phyloP scores from a whole-genome alignment of 2,113 vertebrate species.

The Triplophysa siluroides region DNA sequence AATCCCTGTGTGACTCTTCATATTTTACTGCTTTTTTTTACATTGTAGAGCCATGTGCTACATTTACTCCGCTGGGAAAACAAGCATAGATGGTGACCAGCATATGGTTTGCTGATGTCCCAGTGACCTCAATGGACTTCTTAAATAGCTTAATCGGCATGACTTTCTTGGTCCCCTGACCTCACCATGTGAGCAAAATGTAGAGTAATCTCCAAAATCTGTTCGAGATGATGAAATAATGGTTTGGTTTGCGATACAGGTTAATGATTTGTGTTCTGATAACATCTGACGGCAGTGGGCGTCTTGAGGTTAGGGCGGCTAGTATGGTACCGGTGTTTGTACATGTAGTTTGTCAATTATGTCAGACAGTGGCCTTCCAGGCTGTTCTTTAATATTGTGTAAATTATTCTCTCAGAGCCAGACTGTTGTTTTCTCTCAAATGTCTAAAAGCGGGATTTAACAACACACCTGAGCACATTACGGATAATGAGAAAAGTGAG shows the following conservation, averaged over 20 bases:
- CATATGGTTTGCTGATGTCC: background rate
- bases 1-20: no score
- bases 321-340: constrained; percentile 1
- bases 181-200: background rate
- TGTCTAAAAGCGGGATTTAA: constrained; percentile 19
- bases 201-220: background rate
- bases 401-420: constrained; percentile 22
- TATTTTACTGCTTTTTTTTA: no score
- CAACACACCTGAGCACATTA: constrained; percentile 29
- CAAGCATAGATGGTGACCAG: background rate
- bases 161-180: background rate
- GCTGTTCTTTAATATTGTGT: constrained; percentile 23
- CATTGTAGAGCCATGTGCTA: background rate
- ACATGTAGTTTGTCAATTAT: constrained; percentile 30
- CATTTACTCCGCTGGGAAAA: background rate
- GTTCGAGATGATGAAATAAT: background rate
- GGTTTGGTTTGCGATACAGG: background rate
- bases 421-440: constrained; percentile 19
- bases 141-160: constrained; percentile 7
- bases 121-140: background rate
- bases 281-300: constrained; percentile 12
- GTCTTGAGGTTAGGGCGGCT: background rate
- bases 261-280: background rate
- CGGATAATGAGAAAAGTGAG: background rate
- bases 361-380: constrained; percentile 9